Evolutionary conservation across 2,888 invertebrate species (phyloP).

Genomic region (Acrobasis repandana): DNA sequence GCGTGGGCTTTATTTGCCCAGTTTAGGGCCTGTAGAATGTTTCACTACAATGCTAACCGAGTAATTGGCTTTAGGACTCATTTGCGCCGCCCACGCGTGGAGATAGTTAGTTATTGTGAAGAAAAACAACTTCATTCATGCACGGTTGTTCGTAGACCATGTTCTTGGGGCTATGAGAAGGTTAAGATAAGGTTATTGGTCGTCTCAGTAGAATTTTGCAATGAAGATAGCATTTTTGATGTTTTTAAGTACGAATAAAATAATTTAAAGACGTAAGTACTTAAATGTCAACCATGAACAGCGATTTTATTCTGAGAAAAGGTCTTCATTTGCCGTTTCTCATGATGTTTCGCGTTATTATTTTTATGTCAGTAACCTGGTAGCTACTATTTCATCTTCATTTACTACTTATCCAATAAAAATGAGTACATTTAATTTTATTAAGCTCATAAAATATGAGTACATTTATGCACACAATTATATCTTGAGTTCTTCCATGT

Average conservation of each 20-base stretch:
- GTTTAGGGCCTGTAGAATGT: constrained; percentile 18
- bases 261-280: neutral
- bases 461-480: too few relatives aligned
- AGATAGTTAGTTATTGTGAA: neutral
- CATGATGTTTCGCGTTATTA: too few relatives aligned
- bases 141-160: constrained; percentile 13
- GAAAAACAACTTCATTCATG: constrained; percentile 22
- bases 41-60: constrained; percentile 11
- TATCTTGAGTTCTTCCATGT: too few relatives aligned
- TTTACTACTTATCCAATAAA: neutral
- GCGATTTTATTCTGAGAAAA: neutral
- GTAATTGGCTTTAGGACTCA: constrained; percentile 16
- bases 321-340: neutral
- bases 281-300: neutral
- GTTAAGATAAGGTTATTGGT: constrained; percentile 10
- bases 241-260: neutral
- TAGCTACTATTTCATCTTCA: too few relatives aligned
- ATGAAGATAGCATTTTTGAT: neutral
- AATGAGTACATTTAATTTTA: too few relatives aligned
- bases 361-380: too few relatives aligned
- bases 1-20: constrained; percentile 17
- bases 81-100: constrained; percentile 13
- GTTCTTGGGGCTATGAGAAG: neutral
- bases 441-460: too few relatives aligned
- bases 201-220: neutral